Conservation (phyloP, 1,140 invertebrate species). For the Ostrea edulis region DNA sequence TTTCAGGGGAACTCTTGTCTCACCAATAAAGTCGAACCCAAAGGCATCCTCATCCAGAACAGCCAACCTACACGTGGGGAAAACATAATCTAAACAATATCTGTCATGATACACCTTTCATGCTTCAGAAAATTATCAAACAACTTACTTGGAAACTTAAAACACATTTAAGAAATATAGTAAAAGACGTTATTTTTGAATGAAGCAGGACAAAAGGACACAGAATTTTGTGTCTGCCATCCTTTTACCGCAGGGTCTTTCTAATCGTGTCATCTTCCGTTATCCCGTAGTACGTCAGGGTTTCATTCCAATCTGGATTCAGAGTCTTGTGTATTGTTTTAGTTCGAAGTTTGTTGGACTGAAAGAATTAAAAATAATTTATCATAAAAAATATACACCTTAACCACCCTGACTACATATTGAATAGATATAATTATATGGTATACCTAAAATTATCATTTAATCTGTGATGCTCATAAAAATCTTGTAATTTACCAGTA, state of each 20-base stretch:
- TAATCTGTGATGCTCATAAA: no score
- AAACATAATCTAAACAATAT: neutral
- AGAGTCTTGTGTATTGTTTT: slow-evolving; percentile 94
- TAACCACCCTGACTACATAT: no score
- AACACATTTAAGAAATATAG: no score
- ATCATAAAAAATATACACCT: neutral
- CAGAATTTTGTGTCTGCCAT: neutral
- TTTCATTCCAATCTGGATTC: slow-evolving; percentile 97
- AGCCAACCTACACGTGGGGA: slow-evolving; percentile 74
- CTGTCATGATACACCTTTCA: neutral
- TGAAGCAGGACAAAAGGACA: no score
- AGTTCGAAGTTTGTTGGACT: slow-evolving; percentile 88
- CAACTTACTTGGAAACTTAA: no score
- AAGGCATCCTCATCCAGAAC: slow-evolving; percentile 91
- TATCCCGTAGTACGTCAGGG: slow-evolving; percentile 92
- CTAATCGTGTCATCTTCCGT: slow-evolving; percentile 87
- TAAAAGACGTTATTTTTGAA: no score
- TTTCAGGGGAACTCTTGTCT: slow-evolving; percentile 85
- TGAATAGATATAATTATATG: no score
- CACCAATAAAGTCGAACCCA: slow-evolving; percentile 91
- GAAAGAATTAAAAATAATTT: slow-evolving; percentile 48
- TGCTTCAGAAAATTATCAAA: no score
- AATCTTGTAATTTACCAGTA: no score
- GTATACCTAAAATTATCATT: no score
- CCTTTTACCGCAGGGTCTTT: slow-evolving; percentile 85